Evolutionary conservation across 2,113 vertebrate genomes (phyloP).

Genomic region (Tachycineta bicolor): DNA sequence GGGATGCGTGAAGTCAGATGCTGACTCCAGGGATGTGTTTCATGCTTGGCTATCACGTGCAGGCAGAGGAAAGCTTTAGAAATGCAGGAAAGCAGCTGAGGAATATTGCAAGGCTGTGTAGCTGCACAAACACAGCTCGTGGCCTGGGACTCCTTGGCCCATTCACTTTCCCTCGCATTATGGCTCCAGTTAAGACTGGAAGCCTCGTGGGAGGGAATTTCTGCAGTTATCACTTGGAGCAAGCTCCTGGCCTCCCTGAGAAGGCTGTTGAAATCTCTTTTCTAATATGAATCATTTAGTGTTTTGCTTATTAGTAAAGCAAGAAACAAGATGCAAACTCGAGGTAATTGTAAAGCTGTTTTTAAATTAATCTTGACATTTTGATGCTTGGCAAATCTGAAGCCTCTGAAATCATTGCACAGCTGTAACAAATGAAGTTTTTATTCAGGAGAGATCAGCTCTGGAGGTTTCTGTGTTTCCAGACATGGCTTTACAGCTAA

Average conservation of each 20-base stretch:
- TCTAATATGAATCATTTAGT: not conserved
- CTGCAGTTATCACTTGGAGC: not conserved
- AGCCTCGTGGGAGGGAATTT: not conserved
- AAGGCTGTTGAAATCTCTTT: not conserved
- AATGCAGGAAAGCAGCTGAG: not conserved
- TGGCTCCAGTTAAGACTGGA: not conserved
- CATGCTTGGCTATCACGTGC: not conserved
- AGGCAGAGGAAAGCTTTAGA: not conserved
- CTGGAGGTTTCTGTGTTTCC: not conserved
- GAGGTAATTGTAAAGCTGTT: not conserved
- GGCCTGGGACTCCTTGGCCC: not conserved
- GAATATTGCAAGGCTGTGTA: not conserved
- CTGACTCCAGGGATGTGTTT: not conserved
- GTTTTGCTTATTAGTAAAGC: not conserved
- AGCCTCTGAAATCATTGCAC: not conserved
- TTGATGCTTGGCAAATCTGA: not conserved
- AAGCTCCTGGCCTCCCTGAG: not conserved
- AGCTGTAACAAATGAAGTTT: not conserved
- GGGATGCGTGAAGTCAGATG: not conserved
- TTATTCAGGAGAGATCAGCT: not conserved
- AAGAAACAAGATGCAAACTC: not conserved
- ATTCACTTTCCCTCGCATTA: not conserved
- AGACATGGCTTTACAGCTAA: not conserved
- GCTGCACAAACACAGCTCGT: not conserved
- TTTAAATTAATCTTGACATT: constrained; percentile 1